A percentile compares a stretch with the other conserved stretches of the same genome.
Evolutionary conservation across 2,797 vertebrate genomes (phyloP).

Genomic region (Chaetodon trifasciatus): DNA sequence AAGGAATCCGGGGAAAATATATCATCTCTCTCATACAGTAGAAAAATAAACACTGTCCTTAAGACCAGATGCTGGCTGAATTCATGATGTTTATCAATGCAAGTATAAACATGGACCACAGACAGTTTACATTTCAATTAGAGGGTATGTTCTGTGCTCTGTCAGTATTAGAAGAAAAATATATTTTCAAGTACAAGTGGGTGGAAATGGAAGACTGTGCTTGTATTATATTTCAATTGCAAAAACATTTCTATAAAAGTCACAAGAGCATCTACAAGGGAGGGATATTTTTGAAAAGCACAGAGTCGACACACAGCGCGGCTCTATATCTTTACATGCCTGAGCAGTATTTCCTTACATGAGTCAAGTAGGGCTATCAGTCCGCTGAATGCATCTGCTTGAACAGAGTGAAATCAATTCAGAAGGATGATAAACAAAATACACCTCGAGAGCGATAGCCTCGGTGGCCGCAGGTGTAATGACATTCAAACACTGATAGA

Average conservation of each 20-base stretch:
- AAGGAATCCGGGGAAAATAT: conserved; percentile 60
- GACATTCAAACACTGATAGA: conserved; percentile 70
- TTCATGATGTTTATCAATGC: conserved; percentile 80
- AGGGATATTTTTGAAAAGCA: conserved; percentile 38
- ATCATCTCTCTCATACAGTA: conserved; percentile 66
- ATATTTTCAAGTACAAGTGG: conserved; percentile 57
- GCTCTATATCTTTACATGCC: conserved; percentile 48
- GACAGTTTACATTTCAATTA: conserved; percentile 83
- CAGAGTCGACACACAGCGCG: conserved; percentile 21
- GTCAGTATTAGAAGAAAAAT: conserved; percentile 69
- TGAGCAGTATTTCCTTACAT: conserved; percentile 48
- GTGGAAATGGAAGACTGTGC: conserved; percentile 45
- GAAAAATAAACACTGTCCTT: conserved; percentile 81
- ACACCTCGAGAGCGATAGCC: conserved; percentile 51
- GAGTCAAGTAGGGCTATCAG: conserved; percentile 63
- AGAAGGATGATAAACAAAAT: conserved; percentile 68
- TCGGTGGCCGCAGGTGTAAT: conserved; percentile 63
- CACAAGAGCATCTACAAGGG: conserved; percentile 37
- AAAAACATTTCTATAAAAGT: conserved; percentile 54
- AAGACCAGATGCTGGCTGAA: conserved; percentile 79
- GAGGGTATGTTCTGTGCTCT: conserved; percentile 69
- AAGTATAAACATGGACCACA: conserved; percentile 75
- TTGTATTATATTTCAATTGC: conserved; percentile 58
- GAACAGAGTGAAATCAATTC: conserved; percentile 67
- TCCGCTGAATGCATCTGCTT: conserved; percentile 46